A percentile compares a stretch with the other conserved stretches of the same genome.
phyloP scores from a whole-genome alignment of 2,113 vertebrate genomes.

The Ictalurus punctatus region DNA sequence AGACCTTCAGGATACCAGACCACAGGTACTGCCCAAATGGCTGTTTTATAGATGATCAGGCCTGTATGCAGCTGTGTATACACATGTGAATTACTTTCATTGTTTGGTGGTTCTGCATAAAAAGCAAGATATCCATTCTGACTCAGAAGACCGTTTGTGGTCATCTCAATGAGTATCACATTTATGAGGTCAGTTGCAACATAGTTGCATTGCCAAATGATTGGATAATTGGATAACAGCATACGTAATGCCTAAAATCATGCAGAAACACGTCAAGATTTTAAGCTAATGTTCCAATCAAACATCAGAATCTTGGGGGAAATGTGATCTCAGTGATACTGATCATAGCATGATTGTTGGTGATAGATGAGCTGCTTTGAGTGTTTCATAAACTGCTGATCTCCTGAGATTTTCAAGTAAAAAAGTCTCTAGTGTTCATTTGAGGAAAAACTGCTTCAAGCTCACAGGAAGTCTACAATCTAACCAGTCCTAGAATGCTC shows the following conservation, averaged over 20 bases:
- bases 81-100: neutral
- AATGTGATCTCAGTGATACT: neutral
- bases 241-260: neutral
- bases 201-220: neutral
- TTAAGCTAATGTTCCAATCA: neutral
- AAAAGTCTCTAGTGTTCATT: neutral
- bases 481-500: neutral
- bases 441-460: neutral
- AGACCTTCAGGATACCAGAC: slow-evolving; percentile 46
- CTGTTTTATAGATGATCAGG: slow-evolving; percentile 57
- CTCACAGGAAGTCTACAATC: neutral
- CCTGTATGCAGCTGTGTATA: slow-evolving; percentile 11
- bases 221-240: neutral
- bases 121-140: neutral
- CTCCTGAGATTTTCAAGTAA: neutral
- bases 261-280: neutral
- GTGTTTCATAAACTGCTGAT: neutral
- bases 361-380: neutral
- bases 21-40: slow-evolving; percentile 67
- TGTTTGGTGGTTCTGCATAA: neutral
- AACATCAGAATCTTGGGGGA: neutral
- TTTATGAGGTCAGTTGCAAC: neutral
- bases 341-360: neutral
- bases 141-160: neutral
- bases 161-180: neutral